These are phyloP conservation scores for Caenorhabditis panamensis DNA, from an alignment of 2,888 invertebrate genomes.

Conservation along the genomic window DNA sequence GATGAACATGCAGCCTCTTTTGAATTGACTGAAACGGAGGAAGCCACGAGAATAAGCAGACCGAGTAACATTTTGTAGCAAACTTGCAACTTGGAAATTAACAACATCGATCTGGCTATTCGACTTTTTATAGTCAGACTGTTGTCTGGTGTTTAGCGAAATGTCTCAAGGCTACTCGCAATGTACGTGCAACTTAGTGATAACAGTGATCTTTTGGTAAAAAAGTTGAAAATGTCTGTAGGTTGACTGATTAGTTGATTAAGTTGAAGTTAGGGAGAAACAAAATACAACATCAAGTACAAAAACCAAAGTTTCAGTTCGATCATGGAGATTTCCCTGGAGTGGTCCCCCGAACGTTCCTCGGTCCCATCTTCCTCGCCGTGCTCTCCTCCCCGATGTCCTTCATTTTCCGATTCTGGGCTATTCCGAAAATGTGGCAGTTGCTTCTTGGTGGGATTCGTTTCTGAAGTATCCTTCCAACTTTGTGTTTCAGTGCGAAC, in stretches of 20 bases:
- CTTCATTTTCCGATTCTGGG: slow-evolving; percentile 61
- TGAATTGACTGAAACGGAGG: not conserved
- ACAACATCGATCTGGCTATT: not conserved
- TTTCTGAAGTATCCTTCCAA: too few species aligned
- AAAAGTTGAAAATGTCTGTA: not conserved
- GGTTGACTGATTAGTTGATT: slow-evolving; percentile 9
- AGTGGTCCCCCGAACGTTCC: slow-evolving; percentile 95
- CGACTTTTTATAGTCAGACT: slow-evolving; percentile 21
- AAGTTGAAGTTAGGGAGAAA: not conserved
- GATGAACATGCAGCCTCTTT: slow-evolving; percentile 17
- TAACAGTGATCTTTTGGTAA: slow-evolving; percentile 36
- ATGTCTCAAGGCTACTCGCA: slow-evolving; percentile 37
- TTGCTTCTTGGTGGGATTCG: slow-evolving; percentile 68
- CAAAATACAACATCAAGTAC: not conserved
- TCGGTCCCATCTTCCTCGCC: slow-evolving; percentile 90
- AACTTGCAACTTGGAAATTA: not conserved
- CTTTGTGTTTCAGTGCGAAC: slow-evolving; percentile 90
- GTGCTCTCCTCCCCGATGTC: slow-evolving; percentile 61
- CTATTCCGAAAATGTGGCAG: slow-evolving; percentile 75
- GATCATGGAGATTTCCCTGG: slow-evolving; percentile 97
- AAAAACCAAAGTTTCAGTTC: slow-evolving; percentile 86
- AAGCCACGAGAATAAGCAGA: not conserved
- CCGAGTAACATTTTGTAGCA: slow-evolving; percentile 24
- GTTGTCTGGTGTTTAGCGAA: slow-evolving; percentile 36
- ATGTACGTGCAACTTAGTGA: slow-evolving; percentile 16